Evolutionary conservation across 2,888 invertebrate species (phyloP).

Genomic region (Doris montereyensis): DNA sequence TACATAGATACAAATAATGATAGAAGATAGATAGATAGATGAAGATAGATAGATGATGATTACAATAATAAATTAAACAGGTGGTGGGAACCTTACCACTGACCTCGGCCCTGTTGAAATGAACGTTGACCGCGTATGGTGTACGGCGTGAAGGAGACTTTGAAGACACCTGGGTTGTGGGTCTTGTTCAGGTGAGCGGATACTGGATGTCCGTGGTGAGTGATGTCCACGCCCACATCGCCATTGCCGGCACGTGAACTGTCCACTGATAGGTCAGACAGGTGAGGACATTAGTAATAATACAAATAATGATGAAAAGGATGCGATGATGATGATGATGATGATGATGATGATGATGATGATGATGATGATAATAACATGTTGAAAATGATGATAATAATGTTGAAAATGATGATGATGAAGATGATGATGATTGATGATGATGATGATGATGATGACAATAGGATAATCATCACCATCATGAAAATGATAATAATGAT

Average conservation of each 20-base stretch:
- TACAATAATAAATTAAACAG: no score
- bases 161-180: conserved; percentile 46
- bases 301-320: no score
- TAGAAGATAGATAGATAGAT: no score
- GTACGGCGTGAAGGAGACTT: conserved; percentile 86
- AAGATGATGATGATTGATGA: neutral
- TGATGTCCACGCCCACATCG: conserved; percentile 89
- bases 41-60: no score
- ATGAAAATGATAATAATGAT: neutral
- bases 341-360: neutral
- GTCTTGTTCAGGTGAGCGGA: conserved; percentile 80
- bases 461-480: neutral
- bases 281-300: no score
- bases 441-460: neutral
- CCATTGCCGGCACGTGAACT: conserved; percentile 92
- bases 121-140: conserved; percentile 78
- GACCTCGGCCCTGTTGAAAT: conserved; percentile 63
- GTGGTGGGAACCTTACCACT: no score
- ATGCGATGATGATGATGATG: neutral
- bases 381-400: neutral
- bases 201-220: conserved; percentile 84
- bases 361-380: neutral
- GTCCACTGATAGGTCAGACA: conserved; percentile 78
- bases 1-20: no score
- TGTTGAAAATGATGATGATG: conserved; percentile 6